These are phyloP conservation scores for Toxotes lorentzi DNA, from an alignment of 2,797 vertebrate species.

Conservation along the genomic window DNA sequence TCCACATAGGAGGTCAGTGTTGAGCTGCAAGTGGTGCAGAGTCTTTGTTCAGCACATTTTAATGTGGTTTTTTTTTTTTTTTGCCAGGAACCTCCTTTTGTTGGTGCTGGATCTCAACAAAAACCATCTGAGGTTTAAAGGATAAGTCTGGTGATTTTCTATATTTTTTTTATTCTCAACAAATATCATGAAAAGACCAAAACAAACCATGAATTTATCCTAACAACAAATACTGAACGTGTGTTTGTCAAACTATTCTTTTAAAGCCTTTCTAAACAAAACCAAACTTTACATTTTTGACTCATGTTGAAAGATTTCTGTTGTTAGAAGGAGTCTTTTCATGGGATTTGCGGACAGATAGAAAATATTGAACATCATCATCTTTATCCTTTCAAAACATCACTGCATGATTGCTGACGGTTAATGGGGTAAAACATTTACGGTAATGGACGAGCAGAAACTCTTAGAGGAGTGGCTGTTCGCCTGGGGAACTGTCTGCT, in stretches of 20 bases:
- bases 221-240: no score
- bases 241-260: no score
- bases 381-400: background rate
- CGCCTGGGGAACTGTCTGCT: background rate
- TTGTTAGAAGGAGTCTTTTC: no score
- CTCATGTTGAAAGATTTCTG: no score
- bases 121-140: background rate
- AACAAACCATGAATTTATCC: background rate
- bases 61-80: background rate
- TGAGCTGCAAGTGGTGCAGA: background rate
- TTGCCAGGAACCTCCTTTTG: background rate
- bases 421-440: background rate
- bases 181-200: background rate
- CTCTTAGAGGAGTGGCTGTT: constrained; percentile 9
- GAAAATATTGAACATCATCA: no score
- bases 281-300: no score
- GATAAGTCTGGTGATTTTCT: background rate
- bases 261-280: no score
- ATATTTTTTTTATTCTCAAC: background rate
- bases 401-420: background rate
- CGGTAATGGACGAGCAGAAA: constrained; percentile 23
- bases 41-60: constrained; percentile 12
- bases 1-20: constrained; percentile 11
- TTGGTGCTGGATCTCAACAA: constrained; percentile 6
- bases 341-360: background rate